These are phyloP conservation scores for Chironomus tentans DNA, from an alignment of 2,888 invertebrate species.

Conservation along the genomic window DNA sequence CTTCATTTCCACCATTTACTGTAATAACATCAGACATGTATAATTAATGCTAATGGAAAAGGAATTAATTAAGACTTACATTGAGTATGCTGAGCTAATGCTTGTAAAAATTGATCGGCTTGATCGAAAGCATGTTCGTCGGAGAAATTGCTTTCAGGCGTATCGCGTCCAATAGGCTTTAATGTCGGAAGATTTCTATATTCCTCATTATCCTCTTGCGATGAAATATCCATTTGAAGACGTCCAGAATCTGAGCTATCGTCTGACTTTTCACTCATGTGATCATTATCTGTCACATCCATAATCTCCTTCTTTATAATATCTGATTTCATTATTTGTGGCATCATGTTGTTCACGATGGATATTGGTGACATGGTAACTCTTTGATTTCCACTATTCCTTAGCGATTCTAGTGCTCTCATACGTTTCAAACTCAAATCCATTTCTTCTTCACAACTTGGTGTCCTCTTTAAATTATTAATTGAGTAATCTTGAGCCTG, in stretches of 20 bases:
- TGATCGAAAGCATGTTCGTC: constrained; percentile 34
- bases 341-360: constrained; percentile 25
- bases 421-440: constrained; percentile 31
- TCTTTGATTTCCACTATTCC: not conserved
- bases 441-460: constrained; percentile 29
- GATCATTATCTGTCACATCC: constrained; percentile 24
- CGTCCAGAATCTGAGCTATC: constrained; percentile 61
- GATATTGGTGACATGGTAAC: constrained; percentile 2
- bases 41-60: not conserved
- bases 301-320: constrained; percentile 23
- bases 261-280: constrained; percentile 39
- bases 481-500: constrained; percentile 29
- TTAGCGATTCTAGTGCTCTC: constrained; percentile 21
- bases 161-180: constrained; percentile 29
- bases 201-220: constrained; percentile 37
- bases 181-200: constrained; percentile 27
- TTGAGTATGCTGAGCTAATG: constrained; percentile 39
- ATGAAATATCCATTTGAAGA: constrained; percentile 58
- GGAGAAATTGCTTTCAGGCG: constrained; percentile 39
- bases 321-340: constrained; percentile 28
- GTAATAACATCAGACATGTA: constrained; percentile 28
- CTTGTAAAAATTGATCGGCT: constrained; percentile 43
- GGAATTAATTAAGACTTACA: constrained; percentile 33
- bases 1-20: constrained; percentile 55
- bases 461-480: constrained; percentile 33